Evolutionary conservation across 2,888 invertebrate genomes (phyloP), one percentile per base, ranked within the genome.

Genomic region (Nycteola revayana): DNA sequence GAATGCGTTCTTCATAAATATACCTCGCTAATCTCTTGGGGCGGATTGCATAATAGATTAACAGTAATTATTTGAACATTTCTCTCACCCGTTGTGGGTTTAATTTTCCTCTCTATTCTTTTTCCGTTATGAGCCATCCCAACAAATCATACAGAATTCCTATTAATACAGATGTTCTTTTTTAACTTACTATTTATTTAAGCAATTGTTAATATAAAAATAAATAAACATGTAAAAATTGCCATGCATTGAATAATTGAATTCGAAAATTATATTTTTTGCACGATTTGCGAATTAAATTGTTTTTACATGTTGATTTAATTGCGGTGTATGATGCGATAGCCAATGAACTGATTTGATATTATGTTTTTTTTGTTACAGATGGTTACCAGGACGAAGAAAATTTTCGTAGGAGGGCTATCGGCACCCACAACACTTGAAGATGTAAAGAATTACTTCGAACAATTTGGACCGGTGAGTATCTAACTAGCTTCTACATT

Each of bases 341-440:
- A n/a, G n/a, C n/a, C n/a, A n/a, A n/a, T n/a, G n/a, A n/a, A n/a
- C n/a, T 28, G n/a, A n/a, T 33, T 28, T 22, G 0, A 10, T 26
- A 23, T 20, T 9, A 36, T 47, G 9, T 18, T 7, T 38, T 28
- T 18, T 55, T 77, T 74, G 54, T 93, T 93, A 1, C 94, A 99
- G 98, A 98, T 99, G 98, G 98, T 99, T 89, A 98, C 98, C 91
- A 96, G 98, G 93, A 99, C 99, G 92, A 99, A 99, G 95, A 99
- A 99, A 92, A 98, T 99, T 91, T 99, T 99, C 92, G 98, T 99
- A 82, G 99, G 99, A 73, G 99, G 99, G 80, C 93, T 99, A 75
- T 99, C 99, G 75, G 98, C 99, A 80, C 97, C 98, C 81, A 99
- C 99, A 82, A 99, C 99, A 78, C 94, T 99, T 85, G 99, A 99